phyloP scores from a whole-genome alignment of 64 coral and sea anemone species.

The Stichodactyla helianthus region DNA sequence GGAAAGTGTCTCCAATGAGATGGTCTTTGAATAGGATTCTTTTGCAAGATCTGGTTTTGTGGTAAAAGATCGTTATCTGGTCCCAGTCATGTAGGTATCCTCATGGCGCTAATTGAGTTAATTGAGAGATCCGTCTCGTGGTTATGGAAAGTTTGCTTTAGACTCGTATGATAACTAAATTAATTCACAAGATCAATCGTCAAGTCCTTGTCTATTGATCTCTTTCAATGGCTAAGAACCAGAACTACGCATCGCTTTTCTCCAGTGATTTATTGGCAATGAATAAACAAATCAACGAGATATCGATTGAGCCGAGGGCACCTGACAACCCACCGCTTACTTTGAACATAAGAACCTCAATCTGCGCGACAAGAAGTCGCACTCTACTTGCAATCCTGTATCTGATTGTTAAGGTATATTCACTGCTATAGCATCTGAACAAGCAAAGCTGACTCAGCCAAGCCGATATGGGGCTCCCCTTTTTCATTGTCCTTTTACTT shows the following conservation, averaged over 20 bases:
- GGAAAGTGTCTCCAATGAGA: neutral
- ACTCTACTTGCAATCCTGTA: neutral
- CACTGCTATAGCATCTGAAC: neutral
- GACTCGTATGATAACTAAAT: neutral
- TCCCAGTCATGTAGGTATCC: neutral
- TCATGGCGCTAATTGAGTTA: slow-evolving; percentile 20
- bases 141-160: neutral
- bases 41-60: neutral
- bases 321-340: neutral
- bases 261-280: neutral
- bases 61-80: slow-evolving; percentile 6
- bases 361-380: neutral
- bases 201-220: neutral
- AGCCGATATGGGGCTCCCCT: neutral
- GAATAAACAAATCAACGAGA: neutral
- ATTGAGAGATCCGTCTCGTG: neutral
- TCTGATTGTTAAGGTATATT: neutral
- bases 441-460: neutral
- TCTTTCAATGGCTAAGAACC: neutral
- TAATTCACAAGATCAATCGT: neutral
- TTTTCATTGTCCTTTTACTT: neutral
- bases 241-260: neutral
- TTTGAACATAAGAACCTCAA: neutral
- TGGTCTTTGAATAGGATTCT: neutral
- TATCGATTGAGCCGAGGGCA: neutral